phyloP scores from a whole-genome alignment of 2,888 invertebrate species.

The Euzophera pinguis region DNA sequence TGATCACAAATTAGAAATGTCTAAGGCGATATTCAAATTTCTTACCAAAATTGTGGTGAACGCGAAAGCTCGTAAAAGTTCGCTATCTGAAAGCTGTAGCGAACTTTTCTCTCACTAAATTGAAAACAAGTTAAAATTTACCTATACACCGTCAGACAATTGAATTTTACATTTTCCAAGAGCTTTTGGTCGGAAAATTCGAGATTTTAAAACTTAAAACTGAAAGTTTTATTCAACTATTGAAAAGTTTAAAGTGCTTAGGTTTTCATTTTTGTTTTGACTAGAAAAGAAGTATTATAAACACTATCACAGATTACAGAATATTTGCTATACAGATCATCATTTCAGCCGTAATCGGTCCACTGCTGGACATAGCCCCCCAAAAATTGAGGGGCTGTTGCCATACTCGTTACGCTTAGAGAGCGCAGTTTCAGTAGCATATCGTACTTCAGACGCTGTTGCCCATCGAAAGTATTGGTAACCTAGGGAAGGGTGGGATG shows the following conservation, averaged over 20 bases:
- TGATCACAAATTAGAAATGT: background rate
- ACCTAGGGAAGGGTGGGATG: no score
- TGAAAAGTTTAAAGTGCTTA: background rate
- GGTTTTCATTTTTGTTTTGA: background rate
- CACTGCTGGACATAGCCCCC: no score
- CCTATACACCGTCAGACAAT: constrained; percentile 19
- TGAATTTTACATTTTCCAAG: constrained; percentile 17
- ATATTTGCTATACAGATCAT: no score
- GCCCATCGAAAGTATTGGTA: no score
- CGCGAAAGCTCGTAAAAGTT: constrained; percentile 9
- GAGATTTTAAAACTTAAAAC: constrained; percentile 7
- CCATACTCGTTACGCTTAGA: no score
- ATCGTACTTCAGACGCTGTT: no score
- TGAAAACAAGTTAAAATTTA: constrained; percentile 29
- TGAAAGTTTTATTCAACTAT: background rate
- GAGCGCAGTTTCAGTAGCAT: no score
- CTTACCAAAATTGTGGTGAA: background rate
- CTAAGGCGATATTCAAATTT: background rate
- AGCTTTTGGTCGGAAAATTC: constrained; percentile 1
- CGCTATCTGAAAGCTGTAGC: constrained; percentile 14
- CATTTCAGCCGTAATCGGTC: no score
- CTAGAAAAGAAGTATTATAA: background rate
- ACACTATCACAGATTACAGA: no score
- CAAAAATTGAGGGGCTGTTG: no score
- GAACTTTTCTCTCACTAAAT: constrained; percentile 28